Evolutionary conservation across 35 echinoderm and acorn worm genomes (phyloP).

Genomic region (Patiria miniata): DNA sequence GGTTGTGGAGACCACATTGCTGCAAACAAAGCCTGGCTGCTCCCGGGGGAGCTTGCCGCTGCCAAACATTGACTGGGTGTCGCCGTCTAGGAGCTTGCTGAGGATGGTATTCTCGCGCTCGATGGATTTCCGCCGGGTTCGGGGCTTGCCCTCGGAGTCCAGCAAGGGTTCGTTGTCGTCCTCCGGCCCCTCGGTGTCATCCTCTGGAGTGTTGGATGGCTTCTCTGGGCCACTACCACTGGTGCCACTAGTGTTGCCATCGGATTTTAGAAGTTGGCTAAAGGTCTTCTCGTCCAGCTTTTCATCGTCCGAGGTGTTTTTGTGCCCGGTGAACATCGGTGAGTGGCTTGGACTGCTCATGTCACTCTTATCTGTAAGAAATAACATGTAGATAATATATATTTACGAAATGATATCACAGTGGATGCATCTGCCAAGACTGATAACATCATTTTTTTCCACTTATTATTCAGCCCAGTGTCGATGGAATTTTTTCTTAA

Average conservation of each 20-base stretch:
- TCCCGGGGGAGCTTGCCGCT: constrained; percentile 72
- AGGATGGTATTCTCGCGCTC: constrained; percentile 46
- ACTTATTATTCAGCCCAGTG: too few species aligned
- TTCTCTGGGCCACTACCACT: not conserved
- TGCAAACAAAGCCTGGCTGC: constrained; percentile 86
- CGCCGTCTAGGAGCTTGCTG: constrained; percentile 75
- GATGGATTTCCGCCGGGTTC: not conserved
- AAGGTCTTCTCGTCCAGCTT: constrained; percentile 19
- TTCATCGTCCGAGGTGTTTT: constrained; percentile 1
- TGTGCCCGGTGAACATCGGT: not conserved
- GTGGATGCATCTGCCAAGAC: too few species aligned
- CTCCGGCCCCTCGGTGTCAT: not conserved
- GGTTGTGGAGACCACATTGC: constrained; percentile 83
- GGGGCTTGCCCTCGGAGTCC: constrained; percentile 12
- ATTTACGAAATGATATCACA: too few species aligned
- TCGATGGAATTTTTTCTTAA: too few species aligned
- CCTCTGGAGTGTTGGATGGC: not conserved
- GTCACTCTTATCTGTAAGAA: not conserved
- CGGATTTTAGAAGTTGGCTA: constrained; percentile 4
- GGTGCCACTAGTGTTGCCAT: not conserved
- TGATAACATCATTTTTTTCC: too few species aligned
- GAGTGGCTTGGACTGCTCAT: not conserved
- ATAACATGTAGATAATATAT: too few species aligned
- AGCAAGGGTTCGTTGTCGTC: not conserved
- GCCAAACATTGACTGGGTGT: constrained; percentile 64